Base-by-base conservation (phyloP, 2,797 vertebrate genomes). In the Lepus oiostolus region DNA sequence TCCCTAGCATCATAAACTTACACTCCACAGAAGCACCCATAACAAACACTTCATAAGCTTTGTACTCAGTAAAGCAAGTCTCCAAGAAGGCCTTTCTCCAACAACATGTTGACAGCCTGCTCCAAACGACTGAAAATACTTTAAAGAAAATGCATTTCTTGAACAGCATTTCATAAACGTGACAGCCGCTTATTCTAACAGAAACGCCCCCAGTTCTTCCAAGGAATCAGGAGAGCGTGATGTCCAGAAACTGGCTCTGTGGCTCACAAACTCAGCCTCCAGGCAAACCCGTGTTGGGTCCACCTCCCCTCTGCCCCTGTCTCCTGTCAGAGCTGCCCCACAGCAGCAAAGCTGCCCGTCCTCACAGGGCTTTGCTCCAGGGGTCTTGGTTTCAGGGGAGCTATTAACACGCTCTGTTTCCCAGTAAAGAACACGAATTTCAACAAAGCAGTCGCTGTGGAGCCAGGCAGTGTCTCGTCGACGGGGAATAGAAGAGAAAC, bases 81-180 rank as follows among this genome's bases (percentile, higher is more conserved):
- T 76, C 85, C 76, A 85, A 68, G 24, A 67, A 32, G 12, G 4
- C 26, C 6, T 62, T 84, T 90, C n/a, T 52, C 35, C 65, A 63
- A 85, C 16, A 62, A 32, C 63, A 85, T 65, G 92, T 60, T 85
- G 3, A 67, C 24, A 89, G n/a, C 63, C 28, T 81, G 19, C 30
- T 85, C 71, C 38, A 81, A 95, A 92, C 84, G n/a, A 80, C 28
- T 58, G 38, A 54, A 93, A 89, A 75, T 22, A 14, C 4, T 88
- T 95, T 71, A 71, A 95, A 89, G 70, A 83, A 95, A 83, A 42
- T 71, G 24, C 4, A n/a, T 30, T 81, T 77, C 30, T 85, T 80
- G 26, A 84, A 42, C 26, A 62, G n/a, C 30, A 76, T 54, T 83
- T 94, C 80, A 47, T 88, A 67, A 88, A 85, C 71, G 5, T n/a